These are phyloP conservation scores for Nicator chloris DNA, from an alignment of 2,113 vertebrate genomes.

Conservation along the genomic window DNA sequence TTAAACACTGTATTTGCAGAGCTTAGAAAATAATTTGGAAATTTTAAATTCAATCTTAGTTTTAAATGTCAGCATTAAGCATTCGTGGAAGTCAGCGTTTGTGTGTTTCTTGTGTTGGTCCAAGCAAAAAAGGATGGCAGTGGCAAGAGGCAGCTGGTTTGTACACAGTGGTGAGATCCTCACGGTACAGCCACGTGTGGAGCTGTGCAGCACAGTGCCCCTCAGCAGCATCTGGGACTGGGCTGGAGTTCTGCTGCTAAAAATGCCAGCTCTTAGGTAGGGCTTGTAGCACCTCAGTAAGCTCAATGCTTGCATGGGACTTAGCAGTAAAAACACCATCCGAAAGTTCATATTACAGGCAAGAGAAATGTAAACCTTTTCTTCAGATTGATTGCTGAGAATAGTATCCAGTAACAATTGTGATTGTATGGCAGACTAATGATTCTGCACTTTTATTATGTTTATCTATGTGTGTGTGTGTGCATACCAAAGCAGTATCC, in stretches of 20 bases:
- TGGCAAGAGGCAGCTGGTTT: neutral
- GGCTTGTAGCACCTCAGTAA: neutral
- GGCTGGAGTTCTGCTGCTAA: neutral
- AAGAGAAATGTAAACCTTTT: neutral
- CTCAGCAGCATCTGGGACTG: neutral
- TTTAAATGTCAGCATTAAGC: neutral
- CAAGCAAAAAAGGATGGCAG: neutral
- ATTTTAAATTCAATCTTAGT: neutral
- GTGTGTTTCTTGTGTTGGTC: neutral
- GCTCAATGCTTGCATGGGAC: neutral
- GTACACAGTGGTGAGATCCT: neutral
- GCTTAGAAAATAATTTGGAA: slow-evolving; percentile 17
- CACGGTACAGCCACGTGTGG: fast-evolving
- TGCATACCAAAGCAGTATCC: neutral
- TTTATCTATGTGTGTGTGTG: neutral
- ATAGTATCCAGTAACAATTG: neutral
- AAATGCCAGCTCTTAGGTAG: neutral
- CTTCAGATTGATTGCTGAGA: neutral
- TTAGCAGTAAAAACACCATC: neutral
- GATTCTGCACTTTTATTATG: neutral
- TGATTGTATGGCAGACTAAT: neutral
- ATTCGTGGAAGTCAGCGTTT: neutral
- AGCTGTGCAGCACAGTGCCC: neutral
- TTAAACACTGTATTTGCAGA: slow-evolving; percentile 36
- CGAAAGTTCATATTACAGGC: neutral